phyloP scores from a whole-genome alignment of 2,888 invertebrate genomes.

The Tupiocoris notatus region DNA sequence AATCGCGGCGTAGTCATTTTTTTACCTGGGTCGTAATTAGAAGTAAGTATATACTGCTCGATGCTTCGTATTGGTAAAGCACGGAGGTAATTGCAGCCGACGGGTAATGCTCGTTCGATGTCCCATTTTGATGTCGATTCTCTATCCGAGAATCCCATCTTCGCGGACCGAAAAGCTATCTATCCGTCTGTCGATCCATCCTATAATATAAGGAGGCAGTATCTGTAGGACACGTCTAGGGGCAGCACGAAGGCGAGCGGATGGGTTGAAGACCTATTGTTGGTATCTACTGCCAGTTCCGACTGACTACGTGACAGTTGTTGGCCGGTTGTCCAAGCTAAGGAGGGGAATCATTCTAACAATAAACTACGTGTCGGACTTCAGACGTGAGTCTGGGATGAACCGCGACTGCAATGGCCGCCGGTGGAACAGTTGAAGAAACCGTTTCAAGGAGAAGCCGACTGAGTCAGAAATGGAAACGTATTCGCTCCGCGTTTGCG shows the following conservation, averaged over 20 bases:
- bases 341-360: background rate
- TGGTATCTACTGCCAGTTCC: background rate
- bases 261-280: background rate
- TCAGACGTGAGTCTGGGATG: background rate
- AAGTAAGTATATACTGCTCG: no score
- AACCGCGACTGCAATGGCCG: background rate
- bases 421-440: background rate
- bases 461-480: no score
- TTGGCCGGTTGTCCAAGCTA: background rate
- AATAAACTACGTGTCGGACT: background rate
- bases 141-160: background rate
- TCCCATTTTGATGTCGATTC: background rate
- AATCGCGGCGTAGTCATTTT: no score
- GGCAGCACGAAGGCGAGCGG: background rate
- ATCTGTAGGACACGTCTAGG: background rate
- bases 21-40: no score
- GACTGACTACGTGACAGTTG: background rate
- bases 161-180: background rate
- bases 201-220: background rate
- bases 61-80: no score
- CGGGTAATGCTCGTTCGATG: background rate
- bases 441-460: background rate
- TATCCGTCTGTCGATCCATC: no score
- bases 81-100: background rate
- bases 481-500: no score